Evolutionary conservation across 2,113 vertebrate genomes (phyloP).

Genomic region (Oryctolagus cuniculus): mOryCun1.1 NC_091432.1:181337001-181337500

Average conservation of each 20-base stretch:
- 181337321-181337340: neutral
- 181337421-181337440: neutral
- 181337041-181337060: neutral
- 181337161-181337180: slow-evolving; percentile 18
- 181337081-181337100: neutral
- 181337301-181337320: neutral
- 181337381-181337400: neutral
- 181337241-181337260: slow-evolving; percentile 8
- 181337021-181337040: neutral
- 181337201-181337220: neutral
- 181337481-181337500: neutral
- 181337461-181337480: neutral
- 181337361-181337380: slow-evolving; percentile 4
- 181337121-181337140: too few relatives aligned
- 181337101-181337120: neutral
- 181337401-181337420: neutral
- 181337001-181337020: too few relatives aligned
- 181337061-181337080: neutral
- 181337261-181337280: neutral
- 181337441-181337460: neutral
- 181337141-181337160: neutral
- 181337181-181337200: neutral
- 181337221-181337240: neutral
- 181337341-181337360: neutral
- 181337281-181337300: neutral